Evolutionary conservation across 2,113 vertebrate genomes (phyloP), one percentile per base, ranked within the genome.

Genomic region (Phainopepla nitens): DNA sequence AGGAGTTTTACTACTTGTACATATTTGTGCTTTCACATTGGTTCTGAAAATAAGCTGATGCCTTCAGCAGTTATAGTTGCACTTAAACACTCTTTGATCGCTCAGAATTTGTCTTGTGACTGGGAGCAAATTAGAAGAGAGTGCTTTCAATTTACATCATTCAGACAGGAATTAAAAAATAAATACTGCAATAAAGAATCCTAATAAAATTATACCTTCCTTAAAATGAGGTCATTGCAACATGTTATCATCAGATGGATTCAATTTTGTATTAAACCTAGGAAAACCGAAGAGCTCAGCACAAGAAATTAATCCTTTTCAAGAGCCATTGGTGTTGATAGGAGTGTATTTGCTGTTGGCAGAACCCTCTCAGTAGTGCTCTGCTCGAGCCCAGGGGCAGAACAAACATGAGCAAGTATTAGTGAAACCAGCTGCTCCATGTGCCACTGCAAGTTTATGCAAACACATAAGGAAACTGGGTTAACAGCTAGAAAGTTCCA

Each of bases 131-230:
- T 80, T 70, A 94, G 61, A 88, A 78, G 22, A 82, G 36, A 73
- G 39, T 54, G 24, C 9, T 77, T 92, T 87, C 58, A 69, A 70
- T 73, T 95, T 83, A 65, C n/a, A 83, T 65, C 41, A 58, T 64
- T 90, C 79, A 90, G 41, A 42, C 19, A 77, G 25, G 27, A 95
- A 90, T 93, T 80, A 75, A 85, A 93, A 94, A 83, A 81, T 72
- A 92, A 93, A 88, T 82, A 88, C 56, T 15, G 2, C 61, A 80
- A 89, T 87, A 93, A 93, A 15, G n/a, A 89, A 44, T 33, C 50
- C 70, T 80, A 82, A 95, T 45, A 85, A 94, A 89, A 88, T 75
- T 47, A 78, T 35, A 66, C 27, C n/a, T 81, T 76, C 35, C 35
- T 85, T 82, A 87, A 87, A 95, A 94, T 57, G 16, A 87, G 39